phyloP scores from a whole-genome alignment of 2,888 invertebrate genomes.

The Nomada hirtipes region DNA sequence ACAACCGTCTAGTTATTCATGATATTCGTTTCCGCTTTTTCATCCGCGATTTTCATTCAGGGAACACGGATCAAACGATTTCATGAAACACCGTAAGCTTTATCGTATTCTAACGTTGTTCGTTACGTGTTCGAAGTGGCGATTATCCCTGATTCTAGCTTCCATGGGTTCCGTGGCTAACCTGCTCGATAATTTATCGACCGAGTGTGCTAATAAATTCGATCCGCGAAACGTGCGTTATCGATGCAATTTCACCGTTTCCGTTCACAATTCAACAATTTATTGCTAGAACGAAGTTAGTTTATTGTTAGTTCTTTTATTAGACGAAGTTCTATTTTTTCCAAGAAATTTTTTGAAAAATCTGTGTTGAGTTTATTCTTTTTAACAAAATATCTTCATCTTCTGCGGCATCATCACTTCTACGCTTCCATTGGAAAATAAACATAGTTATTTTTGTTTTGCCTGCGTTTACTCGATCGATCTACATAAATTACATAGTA shows the following conservation, averaged over 20 bases:
- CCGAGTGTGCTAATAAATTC: constrained; percentile 26
- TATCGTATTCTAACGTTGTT: background rate
- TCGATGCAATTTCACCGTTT: background rate
- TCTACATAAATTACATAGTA: too few species aligned
- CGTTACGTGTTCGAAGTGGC: constrained; percentile 3
- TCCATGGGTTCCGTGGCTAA: background rate
- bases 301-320: too few species aligned
- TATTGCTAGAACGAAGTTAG: too few species aligned
- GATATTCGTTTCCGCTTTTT: constrained; percentile 25
- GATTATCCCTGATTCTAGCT: background rate
- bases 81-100: background rate
- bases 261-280: too few species aligned
- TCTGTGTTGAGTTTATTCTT: too few species aligned
- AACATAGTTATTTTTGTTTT: too few species aligned
- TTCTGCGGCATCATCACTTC: too few species aligned
- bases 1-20: constrained; percentile 33
- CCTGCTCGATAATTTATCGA: constrained; percentile 23
- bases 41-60: constrained; percentile 5
- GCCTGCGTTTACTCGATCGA: too few species aligned
- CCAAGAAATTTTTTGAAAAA: too few species aligned
- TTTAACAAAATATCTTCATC: too few species aligned
- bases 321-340: too few species aligned
- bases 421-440: too few species aligned
- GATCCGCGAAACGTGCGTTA: constrained; percentile 18
- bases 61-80: background rate